Evolutionary conservation across 2,797 vertebrate genomes (phyloP), one percentile per base, ranked within the genome.

Genomic region (Dermochelys coriacea): DNA sequence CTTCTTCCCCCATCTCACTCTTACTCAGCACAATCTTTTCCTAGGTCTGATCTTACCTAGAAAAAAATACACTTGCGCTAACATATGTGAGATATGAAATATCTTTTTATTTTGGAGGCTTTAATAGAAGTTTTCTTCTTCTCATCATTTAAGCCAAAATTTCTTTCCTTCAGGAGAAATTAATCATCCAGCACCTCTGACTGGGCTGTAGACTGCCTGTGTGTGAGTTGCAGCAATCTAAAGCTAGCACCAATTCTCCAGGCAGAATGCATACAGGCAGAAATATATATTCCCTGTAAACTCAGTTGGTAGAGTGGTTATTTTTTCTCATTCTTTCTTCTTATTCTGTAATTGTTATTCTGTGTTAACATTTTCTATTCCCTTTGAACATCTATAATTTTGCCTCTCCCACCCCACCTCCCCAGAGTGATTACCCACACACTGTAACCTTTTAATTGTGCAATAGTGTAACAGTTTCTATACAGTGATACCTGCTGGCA

Each of bases 11-110:
- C 9, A 29, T 45, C 71, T 75, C 5, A 19, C 31, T 27, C 2
- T 3, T 37, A 29, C 51, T 86, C 87, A 21, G 1, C 82, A 18
- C 1, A 7, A 61, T 71, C 1, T 84, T 74, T 45, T 75, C 5
- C 54, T 87, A 11, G 4, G 29, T 12, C 12, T 75, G 77, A n/a
- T 2, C 0, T 2, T 54, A 29, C 6, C 68, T 55, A 81, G 29
- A 50, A 90, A 41, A 75, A 64, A 59, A 64, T 0, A 0, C 3
- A 84, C 4, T 52, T 49, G 1, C 1, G 5, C 18, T 64, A 14
- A 55, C 11, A 15, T 10, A 8, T 34, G 59, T 1, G 0, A 12
- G 12, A 23, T 2, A 77, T 1, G 14, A 84, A 49, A 12, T 68
- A 79, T 2, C 47, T 3, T 21, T 90, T 82, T 79, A 54, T 21